Percentiles rank a stretch among this genome's conserved stretches.
phyloP scores from a whole-genome alignment of 2,888 invertebrate species.

The Agonopterix heracliana region DNA sequence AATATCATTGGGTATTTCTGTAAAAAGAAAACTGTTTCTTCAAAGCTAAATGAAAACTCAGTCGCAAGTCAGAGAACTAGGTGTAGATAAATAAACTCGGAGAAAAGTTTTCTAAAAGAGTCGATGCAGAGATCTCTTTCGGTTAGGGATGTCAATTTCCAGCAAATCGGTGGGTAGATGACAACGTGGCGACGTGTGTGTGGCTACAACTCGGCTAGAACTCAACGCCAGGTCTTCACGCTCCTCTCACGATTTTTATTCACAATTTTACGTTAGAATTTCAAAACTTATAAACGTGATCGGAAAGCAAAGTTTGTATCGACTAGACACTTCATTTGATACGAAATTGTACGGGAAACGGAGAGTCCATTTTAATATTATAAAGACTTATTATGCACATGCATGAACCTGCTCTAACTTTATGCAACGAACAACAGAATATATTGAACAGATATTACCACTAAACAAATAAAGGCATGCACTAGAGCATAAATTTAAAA shows the following conservation, averaged over 20 bases:
- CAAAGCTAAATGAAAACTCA: too few species aligned
- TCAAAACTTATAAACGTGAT: slow-evolving; percentile 57
- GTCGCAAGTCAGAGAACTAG: too few species aligned
- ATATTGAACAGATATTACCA: slow-evolving; percentile 9
- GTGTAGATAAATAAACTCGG: too few species aligned
- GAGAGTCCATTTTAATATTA: slow-evolving; percentile 17
- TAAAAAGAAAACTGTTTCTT: too few species aligned
- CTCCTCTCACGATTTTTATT: slow-evolving; percentile 49
- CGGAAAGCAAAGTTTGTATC: slow-evolving; percentile 42
- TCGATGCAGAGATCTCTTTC: slow-evolving; percentile 8
- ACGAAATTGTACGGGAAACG: slow-evolving; percentile 31
- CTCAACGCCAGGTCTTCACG: slow-evolving; percentile 8
- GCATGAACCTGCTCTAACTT: slow-evolving; percentile 1
- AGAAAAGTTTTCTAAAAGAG: background rate
- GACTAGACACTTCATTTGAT: slow-evolving; percentile 42
- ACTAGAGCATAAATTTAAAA: slow-evolving; percentile 23
- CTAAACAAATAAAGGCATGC: slow-evolving; percentile 21
- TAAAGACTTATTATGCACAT: background rate
- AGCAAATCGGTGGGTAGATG: slow-evolving; percentile 52
- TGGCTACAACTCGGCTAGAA: slow-evolving; percentile 13
- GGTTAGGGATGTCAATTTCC: slow-evolving; percentile 50
- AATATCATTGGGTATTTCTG: too few species aligned
- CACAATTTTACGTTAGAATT: slow-evolving; percentile 59
- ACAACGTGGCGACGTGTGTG: slow-evolving; percentile 40
- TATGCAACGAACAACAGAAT: slow-evolving; percentile 9